Conservation (phyloP, 2,888 invertebrate genomes). For the Epirrhoe tristata region DNA sequence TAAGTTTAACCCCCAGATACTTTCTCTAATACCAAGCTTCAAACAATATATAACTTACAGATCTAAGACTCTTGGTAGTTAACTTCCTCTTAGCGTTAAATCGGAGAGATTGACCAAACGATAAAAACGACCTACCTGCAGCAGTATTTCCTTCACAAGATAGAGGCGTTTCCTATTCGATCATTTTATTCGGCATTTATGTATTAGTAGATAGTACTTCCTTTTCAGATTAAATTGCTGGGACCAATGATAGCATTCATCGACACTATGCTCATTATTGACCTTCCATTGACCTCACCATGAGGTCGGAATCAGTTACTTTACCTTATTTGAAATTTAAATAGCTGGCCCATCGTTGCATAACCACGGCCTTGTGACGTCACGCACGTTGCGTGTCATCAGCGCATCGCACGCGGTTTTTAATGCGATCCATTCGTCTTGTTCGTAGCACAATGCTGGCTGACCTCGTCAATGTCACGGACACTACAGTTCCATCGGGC, state of each 20-base stretch:
- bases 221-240: slow-evolving; percentile 10
- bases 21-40: no score
- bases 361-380: slow-evolving; percentile 57
- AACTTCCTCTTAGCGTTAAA: not conserved
- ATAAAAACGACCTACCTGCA: not conserved
- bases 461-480: slow-evolving; percentile 74
- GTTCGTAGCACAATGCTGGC: slow-evolving; percentile 56
- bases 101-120: not conserved
- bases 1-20: no score
- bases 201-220: slow-evolving; percentile 2
- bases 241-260: slow-evolving; percentile 7
- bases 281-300: slow-evolving; percentile 66
- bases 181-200: slow-evolving; percentile 8
- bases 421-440: slow-evolving; percentile 55
- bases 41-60: not conserved
- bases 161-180: slow-evolving; percentile 7
- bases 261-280: slow-evolving; percentile 45
- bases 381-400: slow-evolving; percentile 54
- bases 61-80: not conserved
- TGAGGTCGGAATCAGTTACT: slow-evolving; percentile 56
- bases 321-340: slow-evolving; percentile 31
- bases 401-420: slow-evolving; percentile 42
- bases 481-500: slow-evolving; percentile 56
- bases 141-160: slow-evolving; percentile 2
- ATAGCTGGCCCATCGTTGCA: slow-evolving; percentile 39